Percentiles rank a stretch among this genome's conserved stretches.
phyloP scores from a whole-genome alignment of 2,113 vertebrate species.

The Megaleporinus macrocephalus region DNA sequence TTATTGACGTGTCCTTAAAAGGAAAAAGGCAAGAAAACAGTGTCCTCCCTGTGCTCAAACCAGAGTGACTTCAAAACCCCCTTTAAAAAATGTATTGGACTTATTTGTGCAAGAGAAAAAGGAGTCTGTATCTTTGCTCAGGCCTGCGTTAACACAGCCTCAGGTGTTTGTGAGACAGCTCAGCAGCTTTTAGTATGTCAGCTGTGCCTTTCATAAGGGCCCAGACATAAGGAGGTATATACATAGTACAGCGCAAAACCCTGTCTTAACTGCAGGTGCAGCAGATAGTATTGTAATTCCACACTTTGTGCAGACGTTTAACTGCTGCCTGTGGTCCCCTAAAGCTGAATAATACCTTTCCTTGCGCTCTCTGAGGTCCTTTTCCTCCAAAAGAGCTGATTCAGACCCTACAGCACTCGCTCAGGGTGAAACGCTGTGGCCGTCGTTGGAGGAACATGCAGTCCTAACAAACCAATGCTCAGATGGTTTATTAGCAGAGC shows the following conservation, averaged over 20 bases:
- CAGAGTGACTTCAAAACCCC: slow-evolving; percentile 63
- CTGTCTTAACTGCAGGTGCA: slow-evolving; percentile 33
- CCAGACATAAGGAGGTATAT: background rate
- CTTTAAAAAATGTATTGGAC: slow-evolving; percentile 69
- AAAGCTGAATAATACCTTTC: slow-evolving; percentile 45
- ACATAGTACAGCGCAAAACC: slow-evolving; percentile 9
- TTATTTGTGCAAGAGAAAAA: slow-evolving; percentile 47
- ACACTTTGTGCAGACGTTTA: slow-evolving; percentile 28
- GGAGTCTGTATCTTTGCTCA: slow-evolving; percentile 12
- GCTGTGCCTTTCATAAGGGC: background rate
- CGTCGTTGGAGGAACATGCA: background rate
- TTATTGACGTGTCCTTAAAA: slow-evolving; percentile 60
- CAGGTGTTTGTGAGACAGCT: background rate
- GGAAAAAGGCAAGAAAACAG: slow-evolving; percentile 51
- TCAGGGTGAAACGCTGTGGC: slow-evolving; percentile 4
- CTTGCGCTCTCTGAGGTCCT: slow-evolving; percentile 26
- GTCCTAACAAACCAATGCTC: slow-evolving; percentile 21
- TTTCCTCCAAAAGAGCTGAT: slow-evolving; percentile 31
- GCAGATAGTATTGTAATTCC: slow-evolving; percentile 20
- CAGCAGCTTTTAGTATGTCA: slow-evolving; percentile 38
- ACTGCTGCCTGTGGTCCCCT: slow-evolving; percentile 16
- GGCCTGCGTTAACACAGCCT: background rate
- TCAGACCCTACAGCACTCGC: slow-evolving; percentile 21
- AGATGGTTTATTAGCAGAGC: slow-evolving; percentile 48
- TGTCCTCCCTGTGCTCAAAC: slow-evolving; percentile 50